Conservation (phyloP, 2,797 vertebrate species). For the Sebastes hubbsi region DNA sequence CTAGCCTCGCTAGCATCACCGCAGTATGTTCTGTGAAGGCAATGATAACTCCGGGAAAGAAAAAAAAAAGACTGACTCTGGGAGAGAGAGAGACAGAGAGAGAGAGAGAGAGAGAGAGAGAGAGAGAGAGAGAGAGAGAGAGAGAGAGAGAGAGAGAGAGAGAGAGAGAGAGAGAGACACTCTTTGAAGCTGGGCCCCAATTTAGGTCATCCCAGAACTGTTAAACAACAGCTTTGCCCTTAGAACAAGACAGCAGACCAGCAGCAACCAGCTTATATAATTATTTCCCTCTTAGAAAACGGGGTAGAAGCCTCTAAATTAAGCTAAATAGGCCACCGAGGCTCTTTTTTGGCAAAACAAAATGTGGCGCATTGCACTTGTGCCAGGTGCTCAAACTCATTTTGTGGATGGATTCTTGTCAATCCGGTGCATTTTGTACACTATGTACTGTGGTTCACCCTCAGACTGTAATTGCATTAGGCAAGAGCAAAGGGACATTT, state of each 20-base stretch:
- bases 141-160: constrained; percentile 18
- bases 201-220: constrained; percentile 71
- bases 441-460: constrained; percentile 16
- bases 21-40: constrained; percentile 62
- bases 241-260: constrained; percentile 58
- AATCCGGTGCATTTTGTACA: constrained; percentile 26
- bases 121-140: constrained; percentile 22
- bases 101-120: constrained; percentile 21
- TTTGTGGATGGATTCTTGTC: constrained; percentile 37
- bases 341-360: constrained; percentile 32
- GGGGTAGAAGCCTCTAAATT: constrained; percentile 33
- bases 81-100: no score
- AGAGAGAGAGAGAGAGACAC: constrained; percentile 24
- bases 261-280: background rate
- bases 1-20: constrained; percentile 40
- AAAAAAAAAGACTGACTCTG: constrained; percentile 15
- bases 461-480: constrained; percentile 32
- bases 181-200: constrained; percentile 72
- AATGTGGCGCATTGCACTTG: constrained; percentile 23
- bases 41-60: constrained; percentile 35
- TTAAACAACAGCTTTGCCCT: constrained; percentile 66
- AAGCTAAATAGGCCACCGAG: constrained; percentile 54
- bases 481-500: constrained; percentile 21
- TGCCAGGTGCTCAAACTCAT: constrained; percentile 30
- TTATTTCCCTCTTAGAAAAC: constrained; percentile 18